phyloP scores from a whole-genome alignment of 2,888 invertebrate genomes.

The Halictus quadricinctus region DNA sequence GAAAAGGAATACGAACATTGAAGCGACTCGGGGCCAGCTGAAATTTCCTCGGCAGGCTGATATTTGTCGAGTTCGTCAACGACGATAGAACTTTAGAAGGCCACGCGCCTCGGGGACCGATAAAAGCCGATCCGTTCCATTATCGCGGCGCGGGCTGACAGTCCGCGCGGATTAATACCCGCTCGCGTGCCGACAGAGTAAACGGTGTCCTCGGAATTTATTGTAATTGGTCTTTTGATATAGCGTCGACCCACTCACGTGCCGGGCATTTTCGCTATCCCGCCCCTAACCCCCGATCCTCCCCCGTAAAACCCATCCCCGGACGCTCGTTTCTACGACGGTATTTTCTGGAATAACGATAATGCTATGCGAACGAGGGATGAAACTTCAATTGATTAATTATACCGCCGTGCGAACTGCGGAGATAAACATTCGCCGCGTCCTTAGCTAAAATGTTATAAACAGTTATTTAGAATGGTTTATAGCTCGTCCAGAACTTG shows the following conservation, averaged over 20 bases:
- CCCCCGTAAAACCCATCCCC: background rate
- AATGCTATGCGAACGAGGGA: constrained; percentile 49
- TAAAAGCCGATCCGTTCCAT: constrained; percentile 76
- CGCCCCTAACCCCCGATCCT: background rate
- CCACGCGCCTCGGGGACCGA: constrained; percentile 72
- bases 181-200: constrained; percentile 74
- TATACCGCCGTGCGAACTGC: background rate
- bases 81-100: constrained; percentile 72
- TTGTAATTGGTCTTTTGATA: constrained; percentile 77
- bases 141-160: constrained; percentile 70
- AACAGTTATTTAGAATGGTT: too few species aligned
- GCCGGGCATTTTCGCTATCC: constrained; percentile 58
- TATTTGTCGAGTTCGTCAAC: constrained; percentile 67
- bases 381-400: constrained; percentile 40
- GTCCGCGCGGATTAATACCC: constrained; percentile 73
- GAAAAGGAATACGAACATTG: constrained; percentile 29
- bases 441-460: background rate
- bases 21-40: constrained; percentile 11
- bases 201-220: constrained; percentile 75
- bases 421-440: background rate
- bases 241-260: constrained; percentile 67
- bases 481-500: too few species aligned
- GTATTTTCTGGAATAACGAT: constrained; percentile 63
- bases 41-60: constrained; percentile 54
- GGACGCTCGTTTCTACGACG: constrained; percentile 54